A percentile compares a stretch with the other conserved stretches of the same genome.
Evolutionary conservation across 2,888 invertebrate species (phyloP).

Genomic region (Pammene aurita): DNA sequence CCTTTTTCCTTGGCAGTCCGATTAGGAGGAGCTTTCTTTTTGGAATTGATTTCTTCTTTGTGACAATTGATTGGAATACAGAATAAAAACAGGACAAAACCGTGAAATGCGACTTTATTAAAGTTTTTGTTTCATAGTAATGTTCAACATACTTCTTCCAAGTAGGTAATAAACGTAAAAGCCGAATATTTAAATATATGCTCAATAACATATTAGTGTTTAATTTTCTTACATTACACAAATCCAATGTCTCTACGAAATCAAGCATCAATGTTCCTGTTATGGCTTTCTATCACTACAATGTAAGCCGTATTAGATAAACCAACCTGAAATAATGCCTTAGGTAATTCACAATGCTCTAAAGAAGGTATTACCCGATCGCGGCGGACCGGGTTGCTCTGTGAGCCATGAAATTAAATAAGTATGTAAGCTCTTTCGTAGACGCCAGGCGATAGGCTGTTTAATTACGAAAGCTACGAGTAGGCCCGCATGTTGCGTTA

Average conservation of each 20-base stretch:
- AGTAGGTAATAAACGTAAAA: no score
- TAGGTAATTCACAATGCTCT: slow-evolving; percentile 27
- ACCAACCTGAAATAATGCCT: slow-evolving; percentile 21
- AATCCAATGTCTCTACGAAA: neutral
- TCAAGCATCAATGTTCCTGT: slow-evolving; percentile 4
- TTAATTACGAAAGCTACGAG: slow-evolving; percentile 60
- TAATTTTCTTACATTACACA: no score
- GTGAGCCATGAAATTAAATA: slow-evolving; percentile 66
- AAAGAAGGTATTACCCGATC: slow-evolving; percentile 43
- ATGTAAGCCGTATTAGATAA: slow-evolving; percentile 11
- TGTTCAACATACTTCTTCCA: no score
- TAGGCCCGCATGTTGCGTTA: slow-evolving; percentile 40
- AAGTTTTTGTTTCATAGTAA: no score
- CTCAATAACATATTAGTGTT: no score
- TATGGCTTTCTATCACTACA: slow-evolving; percentile 2
- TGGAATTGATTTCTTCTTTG: no score
- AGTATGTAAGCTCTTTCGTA: slow-evolving; percentile 62
- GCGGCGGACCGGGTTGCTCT: slow-evolving; percentile 48
- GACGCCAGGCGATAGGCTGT: slow-evolving; percentile 64
- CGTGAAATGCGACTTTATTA: no score
- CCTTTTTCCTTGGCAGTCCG: no score
- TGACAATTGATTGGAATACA: no score
- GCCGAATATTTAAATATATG: no score
- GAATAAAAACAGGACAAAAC: no score
- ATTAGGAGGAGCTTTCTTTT: no score